Percentiles rank a stretch among this genome's conserved stretches.
These are phyloP conservation scores for Pangasius larnaudii DNA, from an alignment of 2,797 vertebrate genomes.

Conservation along the genomic window DNA sequence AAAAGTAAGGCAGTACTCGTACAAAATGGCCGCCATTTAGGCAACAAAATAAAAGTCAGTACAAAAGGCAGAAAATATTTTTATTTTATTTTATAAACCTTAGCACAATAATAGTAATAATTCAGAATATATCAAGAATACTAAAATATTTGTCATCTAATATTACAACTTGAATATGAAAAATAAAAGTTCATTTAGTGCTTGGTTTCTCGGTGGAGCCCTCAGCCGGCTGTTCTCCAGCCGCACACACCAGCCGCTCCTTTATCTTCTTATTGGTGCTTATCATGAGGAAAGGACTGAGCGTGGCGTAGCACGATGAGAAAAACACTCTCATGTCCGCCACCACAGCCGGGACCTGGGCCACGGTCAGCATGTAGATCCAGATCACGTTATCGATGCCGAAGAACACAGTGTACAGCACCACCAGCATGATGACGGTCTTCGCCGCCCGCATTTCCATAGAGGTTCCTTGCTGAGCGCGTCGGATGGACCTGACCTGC, in stretches of 20 bases:
- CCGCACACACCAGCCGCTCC: constrained; percentile 72
- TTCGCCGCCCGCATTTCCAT: constrained; percentile 77
- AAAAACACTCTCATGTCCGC: constrained; percentile 82
- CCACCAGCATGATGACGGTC: constrained; percentile 77
- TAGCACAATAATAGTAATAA: neutral
- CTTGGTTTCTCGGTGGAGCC: constrained; percentile 60
- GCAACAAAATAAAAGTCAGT: constrained; percentile 31
- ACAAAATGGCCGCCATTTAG: constrained; percentile 1
- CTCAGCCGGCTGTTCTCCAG: constrained; percentile 57
- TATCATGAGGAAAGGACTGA: constrained; percentile 81
- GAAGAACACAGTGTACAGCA: constrained; percentile 81
- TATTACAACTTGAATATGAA: neutral
- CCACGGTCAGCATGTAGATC: constrained; percentile 82
- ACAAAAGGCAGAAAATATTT: neutral
- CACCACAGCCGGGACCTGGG: constrained; percentile 76
- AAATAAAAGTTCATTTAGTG: constrained; percentile 28
- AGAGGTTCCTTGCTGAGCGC: constrained; percentile 61
- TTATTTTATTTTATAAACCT: neutral
- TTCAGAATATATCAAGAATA: neutral
- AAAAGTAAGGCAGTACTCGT: too few relatives aligned
- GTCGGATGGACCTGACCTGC: constrained; percentile 67
- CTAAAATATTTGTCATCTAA: neutral
- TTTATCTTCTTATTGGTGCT: constrained; percentile 82
- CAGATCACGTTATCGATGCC: constrained; percentile 82
- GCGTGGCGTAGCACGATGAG: constrained; percentile 78